Evolutionary conservation across 2,888 invertebrate genomes (phyloP).

Genomic region (Aspidiotus rigidus): DNA sequence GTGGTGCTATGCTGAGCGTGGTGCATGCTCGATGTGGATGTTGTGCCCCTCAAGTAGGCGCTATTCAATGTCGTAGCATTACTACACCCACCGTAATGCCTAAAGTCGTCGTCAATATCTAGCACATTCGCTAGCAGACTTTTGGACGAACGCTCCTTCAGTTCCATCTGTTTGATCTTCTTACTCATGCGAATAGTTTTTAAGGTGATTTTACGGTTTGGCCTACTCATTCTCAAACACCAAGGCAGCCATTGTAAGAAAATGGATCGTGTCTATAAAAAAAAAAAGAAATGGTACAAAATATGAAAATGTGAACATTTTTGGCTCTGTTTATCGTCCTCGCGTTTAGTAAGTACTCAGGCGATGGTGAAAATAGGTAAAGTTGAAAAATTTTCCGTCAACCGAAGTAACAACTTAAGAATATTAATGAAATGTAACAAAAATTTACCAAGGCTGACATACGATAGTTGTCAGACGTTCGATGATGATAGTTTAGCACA

Average conservation of each 20-base stretch:
- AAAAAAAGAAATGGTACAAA: neutral
- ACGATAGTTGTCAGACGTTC: conserved; percentile 90
- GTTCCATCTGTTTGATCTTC: conserved; percentile 83
- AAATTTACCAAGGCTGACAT: conserved; percentile 90
- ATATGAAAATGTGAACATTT: neutral
- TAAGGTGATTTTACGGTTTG: conserved; percentile 85
- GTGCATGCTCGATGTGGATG: conserved; percentile 6
- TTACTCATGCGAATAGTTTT: conserved; percentile 83
- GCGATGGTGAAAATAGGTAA: too few species aligned
- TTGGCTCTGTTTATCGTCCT: neutral
- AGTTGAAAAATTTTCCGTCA: too few species aligned
- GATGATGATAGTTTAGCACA: conserved; percentile 94
- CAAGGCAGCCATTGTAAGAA: conserved; percentile 97
- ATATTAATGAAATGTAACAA: neutral
- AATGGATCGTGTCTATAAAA: conserved; percentile 74
- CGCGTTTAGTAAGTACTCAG: neutral
- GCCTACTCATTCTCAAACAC: conserved; percentile 90
- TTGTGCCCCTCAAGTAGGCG: conserved; percentile 10
- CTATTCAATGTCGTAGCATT: conserved; percentile 40
- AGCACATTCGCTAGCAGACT: conserved; percentile 88
- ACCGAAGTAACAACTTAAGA: too few species aligned
- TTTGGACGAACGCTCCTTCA: conserved; percentile 88
- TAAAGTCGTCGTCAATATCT: conserved; percentile 56
- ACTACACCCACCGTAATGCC: conserved; percentile 40
- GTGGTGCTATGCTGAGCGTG: conserved; percentile 10